These are phyloP conservation scores for Hemicentrotus pulcherrimus DNA, from an alignment of 35 echinoderm and acorn worm genomes.

Conservation along the genomic window DNA sequence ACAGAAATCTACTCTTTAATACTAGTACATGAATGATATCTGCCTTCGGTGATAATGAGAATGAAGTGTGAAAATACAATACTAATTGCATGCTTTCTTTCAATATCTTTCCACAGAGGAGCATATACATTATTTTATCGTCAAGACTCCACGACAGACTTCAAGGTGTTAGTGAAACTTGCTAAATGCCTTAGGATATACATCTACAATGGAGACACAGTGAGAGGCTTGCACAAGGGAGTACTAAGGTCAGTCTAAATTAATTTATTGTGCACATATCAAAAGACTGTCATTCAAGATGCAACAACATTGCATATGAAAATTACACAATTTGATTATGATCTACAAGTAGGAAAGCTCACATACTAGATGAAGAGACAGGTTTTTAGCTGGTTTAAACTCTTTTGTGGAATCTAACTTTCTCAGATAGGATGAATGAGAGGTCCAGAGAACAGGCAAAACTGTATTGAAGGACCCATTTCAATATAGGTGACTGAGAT, in stretches of 20 bases:
- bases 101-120: neutral
- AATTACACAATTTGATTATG: too few species aligned
- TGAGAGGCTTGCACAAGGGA: constrained; percentile 30
- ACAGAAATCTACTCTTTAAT: neutral
- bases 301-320: too few species aligned
- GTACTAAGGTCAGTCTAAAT: constrained; percentile 22
- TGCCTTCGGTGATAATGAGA: neutral
- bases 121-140: constrained; percentile 37
- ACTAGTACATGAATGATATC: neutral
- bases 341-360: too few species aligned
- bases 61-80: neutral
- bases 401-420: too few species aligned
- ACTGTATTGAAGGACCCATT: too few species aligned
- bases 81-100: neutral
- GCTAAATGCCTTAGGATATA: constrained; percentile 41
- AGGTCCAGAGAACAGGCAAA: too few species aligned
- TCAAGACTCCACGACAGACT: neutral
- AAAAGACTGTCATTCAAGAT: too few species aligned
- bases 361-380: too few species aligned
- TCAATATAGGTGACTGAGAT: too few species aligned
- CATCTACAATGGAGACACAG: constrained; percentile 42
- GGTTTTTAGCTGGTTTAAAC: too few species aligned
- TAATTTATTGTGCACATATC: neutral
- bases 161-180: neutral
- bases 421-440: too few species aligned